Evolutionary conservation across 2,888 invertebrate species (phyloP).

Genomic region (Sussaba pulchella): DNA sequence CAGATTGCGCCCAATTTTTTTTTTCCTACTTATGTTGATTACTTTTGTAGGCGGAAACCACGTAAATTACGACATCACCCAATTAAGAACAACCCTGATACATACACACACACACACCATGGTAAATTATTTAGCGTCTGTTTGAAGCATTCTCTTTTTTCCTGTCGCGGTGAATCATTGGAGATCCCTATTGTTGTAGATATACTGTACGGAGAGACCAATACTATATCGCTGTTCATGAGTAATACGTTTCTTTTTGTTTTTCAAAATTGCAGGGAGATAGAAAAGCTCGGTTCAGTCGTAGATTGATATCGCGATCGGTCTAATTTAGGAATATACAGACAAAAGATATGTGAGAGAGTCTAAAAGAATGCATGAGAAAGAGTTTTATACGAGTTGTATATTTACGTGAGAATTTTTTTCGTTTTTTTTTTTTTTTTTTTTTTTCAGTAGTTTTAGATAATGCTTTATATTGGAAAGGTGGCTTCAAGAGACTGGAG

Average conservation of each 20-base stretch:
- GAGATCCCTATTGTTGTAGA: constrained; percentile 34
- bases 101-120: constrained; percentile 25
- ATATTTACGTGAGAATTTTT: constrained; percentile 69
- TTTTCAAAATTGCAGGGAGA: constrained; percentile 2
- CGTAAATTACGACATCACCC: too few species aligned
- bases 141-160: constrained; percentile 40
- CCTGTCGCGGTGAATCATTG: constrained; percentile 20
- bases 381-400: constrained; percentile 75
- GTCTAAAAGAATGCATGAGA: constrained; percentile 70
- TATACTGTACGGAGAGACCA: constrained; percentile 51
- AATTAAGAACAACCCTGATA: too few species aligned
- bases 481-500: constrained; percentile 56
- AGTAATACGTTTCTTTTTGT: constrained; percentile 40
- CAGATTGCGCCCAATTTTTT: too few species aligned
- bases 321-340: constrained; percentile 62
- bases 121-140: constrained; percentile 64
- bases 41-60: too few species aligned
- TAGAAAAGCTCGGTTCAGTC: constrained; percentile 26
- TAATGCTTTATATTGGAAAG: constrained; percentile 55
- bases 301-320: constrained; percentile 53
- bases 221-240: constrained; percentile 35
- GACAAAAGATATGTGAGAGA: constrained; percentile 37
- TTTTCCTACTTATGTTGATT: too few species aligned
- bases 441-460: constrained; percentile 64
- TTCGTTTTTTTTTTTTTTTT: constrained; percentile 54